Percentiles rank a stretch among this genome's conserved stretches.
Evolutionary conservation across 1,140 invertebrate species (phyloP).

Genomic region (Ostrea edulis): DNA sequence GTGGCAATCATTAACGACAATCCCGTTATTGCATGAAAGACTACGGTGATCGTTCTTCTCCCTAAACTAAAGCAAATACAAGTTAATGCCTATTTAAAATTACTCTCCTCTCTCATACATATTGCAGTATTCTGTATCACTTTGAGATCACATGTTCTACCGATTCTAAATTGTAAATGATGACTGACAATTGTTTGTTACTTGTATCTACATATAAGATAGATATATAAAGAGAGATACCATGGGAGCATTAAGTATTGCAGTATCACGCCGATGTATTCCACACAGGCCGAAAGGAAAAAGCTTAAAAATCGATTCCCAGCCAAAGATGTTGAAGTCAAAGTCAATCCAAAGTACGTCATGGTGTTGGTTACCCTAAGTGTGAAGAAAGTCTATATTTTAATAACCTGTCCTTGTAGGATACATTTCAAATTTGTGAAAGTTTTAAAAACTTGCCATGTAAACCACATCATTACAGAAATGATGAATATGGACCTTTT

Average conservation of each 20-base stretch:
- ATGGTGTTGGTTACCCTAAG: conserved; percentile 75
- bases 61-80: not conserved
- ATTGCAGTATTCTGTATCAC: no score
- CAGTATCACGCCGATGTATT: conserved; percentile 83
- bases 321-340: conserved; percentile 73
- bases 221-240: conserved; percentile 43
- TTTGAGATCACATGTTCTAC: not conserved
- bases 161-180: no score
- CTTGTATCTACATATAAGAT: no score
- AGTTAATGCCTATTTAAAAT: not conserved
- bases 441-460: conserved; percentile 37
- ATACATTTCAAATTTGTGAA: not conserved
- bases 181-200: no score
- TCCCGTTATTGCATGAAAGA: conserved; percentile 10
- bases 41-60: not conserved
- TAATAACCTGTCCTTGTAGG: not conserved
- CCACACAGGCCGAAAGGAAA: conserved; percentile 80
- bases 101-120: not conserved
- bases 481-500: conserved; percentile 4
- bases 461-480: conserved; percentile 32
- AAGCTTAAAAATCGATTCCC: conserved; percentile 78
- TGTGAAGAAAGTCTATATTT: not conserved
- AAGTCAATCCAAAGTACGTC: conserved; percentile 78
- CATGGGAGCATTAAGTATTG: conserved; percentile 85
- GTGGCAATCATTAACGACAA: not conserved